These are phyloP conservation scores for Ectobius pallidus DNA, from an alignment of 2,888 invertebrate genomes.

Conservation along the genomic window DNA sequence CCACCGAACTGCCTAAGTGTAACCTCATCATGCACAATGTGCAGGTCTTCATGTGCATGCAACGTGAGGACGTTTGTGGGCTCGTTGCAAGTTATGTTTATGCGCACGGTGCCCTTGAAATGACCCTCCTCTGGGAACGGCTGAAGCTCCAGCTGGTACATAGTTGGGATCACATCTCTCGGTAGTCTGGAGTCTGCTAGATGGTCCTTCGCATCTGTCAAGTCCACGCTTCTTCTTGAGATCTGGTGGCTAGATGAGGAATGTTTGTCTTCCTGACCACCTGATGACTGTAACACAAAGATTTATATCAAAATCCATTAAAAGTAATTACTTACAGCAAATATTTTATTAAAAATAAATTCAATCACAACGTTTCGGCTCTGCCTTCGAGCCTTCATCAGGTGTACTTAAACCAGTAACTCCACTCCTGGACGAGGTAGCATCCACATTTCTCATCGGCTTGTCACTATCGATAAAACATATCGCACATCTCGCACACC, in stretches of 20 bases:
- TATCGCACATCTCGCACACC: not conserved
- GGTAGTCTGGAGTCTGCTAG: conserved; percentile 68
- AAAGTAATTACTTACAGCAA: too few relatives aligned
- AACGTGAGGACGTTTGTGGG: conserved; percentile 67
- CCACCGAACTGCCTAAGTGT: conserved; percentile 52
- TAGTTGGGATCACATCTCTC: conserved; percentile 66
- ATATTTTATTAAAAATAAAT: not conserved
- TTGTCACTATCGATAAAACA: too few relatives aligned
- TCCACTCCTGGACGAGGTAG: too few relatives aligned
- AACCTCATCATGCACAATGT: conserved; percentile 61
- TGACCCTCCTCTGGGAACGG: conserved; percentile 68
- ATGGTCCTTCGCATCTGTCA: conserved; percentile 70
- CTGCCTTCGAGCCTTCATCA: too few relatives aligned
- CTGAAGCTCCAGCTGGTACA: conserved; percentile 69
- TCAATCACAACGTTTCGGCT: too few relatives aligned
- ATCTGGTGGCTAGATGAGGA: not conserved
- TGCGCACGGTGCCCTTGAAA: conserved; percentile 71
- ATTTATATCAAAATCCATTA: too few relatives aligned
- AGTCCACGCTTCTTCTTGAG: conserved; percentile 54
- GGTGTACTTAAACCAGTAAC: too few relatives aligned
- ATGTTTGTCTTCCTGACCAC: not conserved
- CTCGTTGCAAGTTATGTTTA: conserved; percentile 70
- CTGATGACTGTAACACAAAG: not conserved
- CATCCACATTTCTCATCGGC: too few relatives aligned
- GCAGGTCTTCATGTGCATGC: conserved; percentile 68